Base-by-base conservation (phyloP, 2,888 invertebrate genomes). In the Camponotus fellah region DNA sequence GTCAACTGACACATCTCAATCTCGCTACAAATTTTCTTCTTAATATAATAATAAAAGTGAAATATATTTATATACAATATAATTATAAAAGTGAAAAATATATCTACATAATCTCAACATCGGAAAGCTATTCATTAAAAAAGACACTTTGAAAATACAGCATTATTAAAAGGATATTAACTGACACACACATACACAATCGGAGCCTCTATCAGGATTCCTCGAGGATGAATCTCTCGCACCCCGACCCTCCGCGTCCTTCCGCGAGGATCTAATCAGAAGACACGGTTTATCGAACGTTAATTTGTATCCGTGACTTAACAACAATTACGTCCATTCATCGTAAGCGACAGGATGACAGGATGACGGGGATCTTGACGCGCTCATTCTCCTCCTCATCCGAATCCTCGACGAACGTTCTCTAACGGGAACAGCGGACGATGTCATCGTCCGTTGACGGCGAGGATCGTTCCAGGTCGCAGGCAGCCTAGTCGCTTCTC, bases 351-450 rank as follows among this genome's bases (percentile, higher is more conserved):
- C 26, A 26, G 26, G 43, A 53, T 53, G 60, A 72, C 60, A 80
- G 43, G 32, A 80, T 72, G 79, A 79, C 6, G n/a, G 21, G 26
- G n/a, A 32, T 71, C 69, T 10, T 21, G 60, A 37, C 12, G 14
- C 72, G 40, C 21, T 69, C 21, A 9, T 17, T 60, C 21, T 56
- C n/a, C 26, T 76, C 9, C 53, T 66, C 9, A 53, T 32, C 43
- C 43, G 56, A 69, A 17, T 79, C 8, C 43, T 72, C 14, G 60
- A 60, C 26, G 72, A 43, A 58, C 34, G 21, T 8, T 17, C 60
- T 37, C 60, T 80, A 62, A 80, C 74, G 74, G 74, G 74, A 80
- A 80, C 34, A 40, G 3, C 6, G 53, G 46, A 79, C 79, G 60
- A 74, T 49, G 58, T 26, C 43, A 60, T 79, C 34, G 79, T 60